These are phyloP conservation scores for Thomomys bottae DNA, from an alignment of 2,113 vertebrate species.

Conservation along the genomic window DNA sequence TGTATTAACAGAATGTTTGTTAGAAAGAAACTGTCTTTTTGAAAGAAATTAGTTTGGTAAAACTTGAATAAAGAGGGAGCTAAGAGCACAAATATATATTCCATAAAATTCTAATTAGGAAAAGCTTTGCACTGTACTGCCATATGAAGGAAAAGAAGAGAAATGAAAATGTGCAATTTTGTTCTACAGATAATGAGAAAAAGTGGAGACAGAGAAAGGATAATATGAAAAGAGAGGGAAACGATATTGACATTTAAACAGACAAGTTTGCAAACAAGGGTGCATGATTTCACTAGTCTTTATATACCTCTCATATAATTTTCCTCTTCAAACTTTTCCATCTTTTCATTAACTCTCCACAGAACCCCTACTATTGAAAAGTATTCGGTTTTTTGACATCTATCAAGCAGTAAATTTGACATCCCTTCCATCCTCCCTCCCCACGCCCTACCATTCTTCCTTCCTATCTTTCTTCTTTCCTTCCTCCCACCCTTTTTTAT, in stretches of 20 bases:
- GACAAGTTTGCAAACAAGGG: background rate
- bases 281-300: background rate
- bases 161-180: background rate
- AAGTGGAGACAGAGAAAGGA: background rate
- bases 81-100: background rate
- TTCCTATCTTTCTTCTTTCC: too few species aligned
- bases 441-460: too few species aligned
- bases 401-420: too few species aligned
- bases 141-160: background rate
- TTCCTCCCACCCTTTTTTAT: too few species aligned
- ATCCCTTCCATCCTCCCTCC: too few species aligned
- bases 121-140: background rate
- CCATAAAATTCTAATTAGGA: background rate
- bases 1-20: background rate
- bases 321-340: background rate
- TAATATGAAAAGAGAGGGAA: background rate
- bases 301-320: background rate
- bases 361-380: background rate
- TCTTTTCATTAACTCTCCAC: background rate
- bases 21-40: background rate
- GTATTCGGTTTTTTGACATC: too few species aligned
- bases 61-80: background rate
- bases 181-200: background rate
- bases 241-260: background rate
- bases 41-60: conserved; percentile 22